These are phyloP conservation scores for Zonotrichia albicollis DNA, from an alignment of 2,797 vertebrate genomes.

Conservation along the genomic window DNA sequence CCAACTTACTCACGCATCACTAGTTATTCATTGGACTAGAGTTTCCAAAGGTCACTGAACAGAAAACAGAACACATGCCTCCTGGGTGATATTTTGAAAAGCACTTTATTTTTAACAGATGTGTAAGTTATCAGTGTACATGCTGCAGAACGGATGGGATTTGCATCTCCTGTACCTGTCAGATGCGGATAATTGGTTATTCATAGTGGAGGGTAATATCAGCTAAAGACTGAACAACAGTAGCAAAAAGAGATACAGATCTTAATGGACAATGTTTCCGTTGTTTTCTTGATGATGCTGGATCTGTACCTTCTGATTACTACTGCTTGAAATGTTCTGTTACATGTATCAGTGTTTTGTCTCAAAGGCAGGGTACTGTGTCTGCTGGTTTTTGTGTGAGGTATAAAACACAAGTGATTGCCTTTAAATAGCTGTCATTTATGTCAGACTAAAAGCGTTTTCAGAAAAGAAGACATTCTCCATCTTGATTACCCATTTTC, in stretches of 20 bases:
- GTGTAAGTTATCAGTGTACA: constrained; percentile 4
- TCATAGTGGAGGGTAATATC: not conserved
- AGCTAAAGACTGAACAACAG: not conserved
- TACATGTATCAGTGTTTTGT: constrained; percentile 45
- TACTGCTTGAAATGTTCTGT: constrained; percentile 40
- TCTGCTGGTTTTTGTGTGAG: constrained; percentile 36
- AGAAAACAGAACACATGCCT: constrained; percentile 47
- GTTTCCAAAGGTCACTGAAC: constrained; percentile 62
- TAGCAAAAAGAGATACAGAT: not conserved
- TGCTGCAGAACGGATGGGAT: not conserved
- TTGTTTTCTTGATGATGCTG: constrained; percentile 18
- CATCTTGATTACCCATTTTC: constrained; percentile 54
- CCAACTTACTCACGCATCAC: not conserved
- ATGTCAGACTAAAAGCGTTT: not conserved
- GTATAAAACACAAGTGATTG: constrained; percentile 47
- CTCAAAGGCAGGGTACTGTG: constrained; percentile 24
- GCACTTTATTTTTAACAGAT: constrained; percentile 44
- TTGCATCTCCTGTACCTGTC: not conserved
- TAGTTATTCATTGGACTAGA: constrained; percentile 20
- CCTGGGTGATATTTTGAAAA: constrained; percentile 40
- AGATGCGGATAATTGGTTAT: constrained; percentile 19
- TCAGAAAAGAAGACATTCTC: constrained; percentile 9
- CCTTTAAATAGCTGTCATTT: constrained; percentile 49
- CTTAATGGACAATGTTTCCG: not conserved
- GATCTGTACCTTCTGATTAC: constrained; percentile 28